These are phyloP conservation scores for Buceros bicornis DNA, from an alignment of 2,797 vertebrate genomes.

Conservation along the genomic window DNA sequence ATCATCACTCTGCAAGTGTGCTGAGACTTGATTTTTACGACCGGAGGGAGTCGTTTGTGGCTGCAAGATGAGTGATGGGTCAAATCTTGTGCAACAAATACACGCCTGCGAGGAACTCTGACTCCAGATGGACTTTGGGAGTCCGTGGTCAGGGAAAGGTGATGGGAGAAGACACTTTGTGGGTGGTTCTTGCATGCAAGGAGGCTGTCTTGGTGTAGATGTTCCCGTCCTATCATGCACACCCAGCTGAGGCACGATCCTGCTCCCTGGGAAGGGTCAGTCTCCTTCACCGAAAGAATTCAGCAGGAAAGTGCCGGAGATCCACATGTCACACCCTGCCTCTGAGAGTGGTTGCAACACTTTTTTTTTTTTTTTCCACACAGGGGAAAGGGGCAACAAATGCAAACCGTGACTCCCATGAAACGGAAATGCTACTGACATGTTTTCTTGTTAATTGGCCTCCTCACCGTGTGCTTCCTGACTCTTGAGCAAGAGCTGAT, in stretches of 20 bases:
- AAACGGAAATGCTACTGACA: background rate
- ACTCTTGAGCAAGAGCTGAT: slow-evolving; percentile 22
- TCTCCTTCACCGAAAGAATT: background rate
- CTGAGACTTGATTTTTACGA: background rate
- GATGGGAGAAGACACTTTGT: background rate
- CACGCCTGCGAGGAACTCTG: rapidly evolving
- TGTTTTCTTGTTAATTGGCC: background rate
- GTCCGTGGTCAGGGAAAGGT: background rate
- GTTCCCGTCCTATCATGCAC: background rate
- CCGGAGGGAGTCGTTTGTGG: background rate
- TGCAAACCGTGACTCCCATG: background rate
- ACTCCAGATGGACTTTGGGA: background rate
- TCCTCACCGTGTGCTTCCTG: background rate
- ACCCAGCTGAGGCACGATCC: background rate
- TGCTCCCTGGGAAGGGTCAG: background rate
- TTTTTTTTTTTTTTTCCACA: background rate
- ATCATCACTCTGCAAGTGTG: background rate
- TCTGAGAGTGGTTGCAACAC: background rate
- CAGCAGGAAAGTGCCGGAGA: slow-evolving; percentile 32
- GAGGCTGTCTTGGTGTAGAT: background rate
- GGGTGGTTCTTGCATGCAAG: background rate
- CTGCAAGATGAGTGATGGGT: background rate
- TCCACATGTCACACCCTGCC: background rate
- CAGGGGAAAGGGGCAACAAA: background rate
- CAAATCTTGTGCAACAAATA: background rate